These are phyloP conservation scores for Euglossa dilemma DNA, from an alignment of 1,140 invertebrate genomes.

Conservation along the genomic window DNA sequence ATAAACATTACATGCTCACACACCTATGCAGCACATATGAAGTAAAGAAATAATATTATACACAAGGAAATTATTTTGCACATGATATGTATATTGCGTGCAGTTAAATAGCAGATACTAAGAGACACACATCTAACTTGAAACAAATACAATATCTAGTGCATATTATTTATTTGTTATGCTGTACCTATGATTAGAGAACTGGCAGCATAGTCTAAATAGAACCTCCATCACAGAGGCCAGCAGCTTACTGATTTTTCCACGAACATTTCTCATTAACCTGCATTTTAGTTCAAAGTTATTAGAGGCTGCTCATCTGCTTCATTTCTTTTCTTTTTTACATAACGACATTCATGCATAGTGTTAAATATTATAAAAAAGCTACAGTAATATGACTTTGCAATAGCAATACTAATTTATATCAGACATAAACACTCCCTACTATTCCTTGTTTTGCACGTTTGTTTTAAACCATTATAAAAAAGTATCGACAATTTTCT, in stretches of 20 bases:
- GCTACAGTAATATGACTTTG: conserved; percentile 38
- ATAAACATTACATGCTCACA: conserved; percentile 48
- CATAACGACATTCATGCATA: conserved; percentile 65
- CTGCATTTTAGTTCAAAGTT: conserved; percentile 81
- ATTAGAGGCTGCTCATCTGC: conserved; percentile 71
- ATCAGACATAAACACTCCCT: not conserved
- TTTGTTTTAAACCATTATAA: conserved; percentile 17
- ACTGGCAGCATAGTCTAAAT: conserved; percentile 86
- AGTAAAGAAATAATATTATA: conserved; percentile 41
- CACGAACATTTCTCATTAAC: conserved; percentile 83
- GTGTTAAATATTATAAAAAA: conserved; percentile 57
- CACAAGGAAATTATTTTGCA: conserved; percentile 36
- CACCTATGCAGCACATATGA: conserved; percentile 24
- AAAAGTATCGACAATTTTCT: not conserved
- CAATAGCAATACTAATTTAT: not conserved
- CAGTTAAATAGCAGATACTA: conserved; percentile 48
- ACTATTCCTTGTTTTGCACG: conserved; percentile 10
- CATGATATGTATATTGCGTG: conserved; percentile 44
- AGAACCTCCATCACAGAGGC: conserved; percentile 85
- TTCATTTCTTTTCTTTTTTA: conserved; percentile 45
- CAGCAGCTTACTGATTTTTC: conserved; percentile 85
- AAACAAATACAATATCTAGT: conserved; percentile 58
- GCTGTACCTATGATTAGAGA: conserved; percentile 83
- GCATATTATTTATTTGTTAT: conserved; percentile 78
- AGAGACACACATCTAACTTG: conserved; percentile 29